Conservation (phyloP, 1,140 invertebrate species). For the Phthorimaea operculella region DNA sequence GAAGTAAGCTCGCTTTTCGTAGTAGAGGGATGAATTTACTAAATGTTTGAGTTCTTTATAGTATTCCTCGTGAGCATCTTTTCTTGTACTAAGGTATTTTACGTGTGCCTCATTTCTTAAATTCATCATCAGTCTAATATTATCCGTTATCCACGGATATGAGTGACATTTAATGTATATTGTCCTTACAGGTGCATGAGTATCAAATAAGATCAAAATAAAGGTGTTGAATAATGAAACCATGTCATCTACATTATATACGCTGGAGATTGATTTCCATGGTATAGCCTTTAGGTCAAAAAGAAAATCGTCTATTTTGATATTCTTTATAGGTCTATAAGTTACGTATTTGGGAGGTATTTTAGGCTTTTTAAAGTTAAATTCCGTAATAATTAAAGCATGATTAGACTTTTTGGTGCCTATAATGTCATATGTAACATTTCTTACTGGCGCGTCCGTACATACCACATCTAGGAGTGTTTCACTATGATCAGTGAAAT, state of each 20-base stretch:
- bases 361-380: background rate
- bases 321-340: conserved; percentile 7
- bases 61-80: conserved; percentile 4
- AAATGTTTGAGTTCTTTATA: conserved; percentile 4
- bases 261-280: background rate
- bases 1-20: conserved; percentile 10
- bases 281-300: background rate
- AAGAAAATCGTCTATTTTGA: background rate
- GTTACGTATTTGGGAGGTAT: background rate
- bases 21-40: background rate
- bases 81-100: background rate
- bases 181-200: conserved; percentile 4
- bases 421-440: background rate
- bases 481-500: conserved; percentile 3
- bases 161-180: conserved; percentile 1
- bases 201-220: background rate
- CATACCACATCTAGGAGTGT: conserved; percentile 7
- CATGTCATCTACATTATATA: conserved; percentile 1
- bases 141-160: conserved; percentile 3
- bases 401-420: conserved; percentile 4
- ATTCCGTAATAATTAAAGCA: conserved; percentile 6
- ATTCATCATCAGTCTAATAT: conserved; percentile 8
- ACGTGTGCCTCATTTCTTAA: conserved; percentile 6
- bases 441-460: conserved; percentile 4
- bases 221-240: background rate